Conservation (phyloP, 1,140 invertebrate genomes). For the Sycophila sp. region DNA sequence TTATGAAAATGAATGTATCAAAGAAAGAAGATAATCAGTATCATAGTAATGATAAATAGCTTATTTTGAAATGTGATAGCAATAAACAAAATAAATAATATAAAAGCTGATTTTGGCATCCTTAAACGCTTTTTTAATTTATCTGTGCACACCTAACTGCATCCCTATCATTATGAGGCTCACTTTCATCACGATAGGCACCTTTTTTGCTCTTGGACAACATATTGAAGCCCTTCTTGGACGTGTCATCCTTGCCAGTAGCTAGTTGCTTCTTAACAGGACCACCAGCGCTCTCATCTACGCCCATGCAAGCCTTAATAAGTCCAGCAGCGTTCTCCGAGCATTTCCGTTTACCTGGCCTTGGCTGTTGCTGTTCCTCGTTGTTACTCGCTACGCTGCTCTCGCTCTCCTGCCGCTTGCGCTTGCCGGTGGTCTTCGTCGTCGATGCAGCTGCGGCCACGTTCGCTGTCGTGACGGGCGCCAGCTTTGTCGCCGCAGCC, state of each 20-base stretch:
- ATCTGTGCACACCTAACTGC: background rate
- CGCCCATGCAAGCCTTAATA: conserved; percentile 76
- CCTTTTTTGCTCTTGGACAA: conserved; percentile 64
- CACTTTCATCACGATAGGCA: conserved; percentile 47
- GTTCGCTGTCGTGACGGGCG: conserved; percentile 41
- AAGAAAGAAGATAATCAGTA: background rate
- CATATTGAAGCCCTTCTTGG: conserved; percentile 64
- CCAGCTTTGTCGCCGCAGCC: conserved; percentile 38
- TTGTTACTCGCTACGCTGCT: conserved; percentile 73
- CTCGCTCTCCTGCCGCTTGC: conserved; percentile 81
- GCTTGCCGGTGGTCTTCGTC: conserved; percentile 65
- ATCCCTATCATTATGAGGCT: background rate
- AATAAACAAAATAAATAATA: background rate
- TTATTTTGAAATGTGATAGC: background rate
- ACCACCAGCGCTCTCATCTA: conserved; percentile 65
- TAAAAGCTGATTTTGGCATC: background rate
- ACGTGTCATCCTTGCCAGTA: conserved; percentile 60
- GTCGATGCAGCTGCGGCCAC: conserved; percentile 48
- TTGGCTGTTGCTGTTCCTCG: conserved; percentile 63
- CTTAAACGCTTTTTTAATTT: background rate
- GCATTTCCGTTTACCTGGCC: conserved; percentile 73
- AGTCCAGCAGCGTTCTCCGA: conserved; percentile 75
- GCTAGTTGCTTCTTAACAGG: conserved; percentile 61
- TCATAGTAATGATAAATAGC: background rate
- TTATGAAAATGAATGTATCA: background rate